Conservation (phyloP, 2,888 invertebrate genomes). For the Macrosoma leucophasiata region DNA sequence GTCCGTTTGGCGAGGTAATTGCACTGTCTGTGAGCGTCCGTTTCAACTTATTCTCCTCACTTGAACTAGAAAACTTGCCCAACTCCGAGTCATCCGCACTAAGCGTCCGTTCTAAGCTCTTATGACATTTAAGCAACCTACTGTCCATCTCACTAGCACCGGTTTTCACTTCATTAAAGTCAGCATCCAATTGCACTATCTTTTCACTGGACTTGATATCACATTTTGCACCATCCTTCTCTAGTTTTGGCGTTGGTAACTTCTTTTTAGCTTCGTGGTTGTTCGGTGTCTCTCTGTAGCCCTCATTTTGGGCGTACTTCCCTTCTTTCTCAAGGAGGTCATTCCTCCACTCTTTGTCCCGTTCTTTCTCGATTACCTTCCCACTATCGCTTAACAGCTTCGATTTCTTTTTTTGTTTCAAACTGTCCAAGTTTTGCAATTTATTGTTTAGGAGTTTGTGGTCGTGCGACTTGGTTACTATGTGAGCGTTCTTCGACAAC, state of each 20-base stretch:
- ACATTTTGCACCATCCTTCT: conserved; percentile 58
- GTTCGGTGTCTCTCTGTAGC: conserved; percentile 65
- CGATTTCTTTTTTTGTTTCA: conserved; percentile 62
- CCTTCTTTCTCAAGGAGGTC: conserved; percentile 74
- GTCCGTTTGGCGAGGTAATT: conserved; percentile 74
- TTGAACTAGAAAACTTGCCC: conserved; percentile 27
- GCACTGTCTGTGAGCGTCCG: conserved; percentile 66
- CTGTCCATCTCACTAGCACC: conserved; percentile 62
- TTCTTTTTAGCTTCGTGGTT: conserved; percentile 67
- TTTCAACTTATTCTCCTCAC: conserved; percentile 50
- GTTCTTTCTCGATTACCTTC: conserved; percentile 49
- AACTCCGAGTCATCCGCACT: conserved; percentile 40
- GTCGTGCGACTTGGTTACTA: conserved; percentile 66
- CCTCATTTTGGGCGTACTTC: conserved; percentile 67
- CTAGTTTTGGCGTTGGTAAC: conserved; percentile 52
- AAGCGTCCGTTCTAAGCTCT: conserved; percentile 58
- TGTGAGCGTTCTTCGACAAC: conserved; percentile 67
- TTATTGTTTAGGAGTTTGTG: conserved; percentile 56
- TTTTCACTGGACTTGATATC: conserved; percentile 57
- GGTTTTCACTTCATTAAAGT: conserved; percentile 45
- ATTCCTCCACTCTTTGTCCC: conserved; percentile 76
- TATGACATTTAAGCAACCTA: conserved; percentile 56
- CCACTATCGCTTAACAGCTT: conserved; percentile 50
- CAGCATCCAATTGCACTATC: conserved; percentile 49
- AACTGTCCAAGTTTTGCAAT: conserved; percentile 44